These are phyloP conservation scores for Acanthurus leucopareius DNA, from an alignment of 2,797 vertebrate species.

Conservation along the genomic window DNA sequence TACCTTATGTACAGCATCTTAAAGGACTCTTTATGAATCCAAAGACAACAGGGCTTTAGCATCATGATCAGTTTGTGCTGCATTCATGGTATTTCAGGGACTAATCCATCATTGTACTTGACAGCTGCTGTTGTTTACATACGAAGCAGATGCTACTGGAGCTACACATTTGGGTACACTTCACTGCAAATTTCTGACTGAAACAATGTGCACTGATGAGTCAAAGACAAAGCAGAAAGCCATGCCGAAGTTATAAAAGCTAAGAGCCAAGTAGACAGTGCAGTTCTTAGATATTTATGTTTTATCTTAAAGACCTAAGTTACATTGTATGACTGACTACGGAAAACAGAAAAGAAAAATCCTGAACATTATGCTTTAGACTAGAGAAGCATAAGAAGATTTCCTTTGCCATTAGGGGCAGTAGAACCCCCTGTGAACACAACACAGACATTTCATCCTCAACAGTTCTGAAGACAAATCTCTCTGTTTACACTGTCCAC, in stretches of 20 bases:
- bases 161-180: not conserved
- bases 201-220: constrained; percentile 1
- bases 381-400: too few relatives aligned
- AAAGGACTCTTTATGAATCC: not conserved
- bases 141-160: constrained; percentile 16
- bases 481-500: too few relatives aligned
- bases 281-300: not conserved
- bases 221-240: constrained; percentile 3
- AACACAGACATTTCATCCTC: too few relatives aligned
- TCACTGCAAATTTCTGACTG: constrained; percentile 1
- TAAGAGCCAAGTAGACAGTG: not conserved
- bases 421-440: too few relatives aligned
- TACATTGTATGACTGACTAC: not conserved
- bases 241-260: not conserved
- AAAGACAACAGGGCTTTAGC: not conserved
- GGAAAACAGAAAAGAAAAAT: not conserved
- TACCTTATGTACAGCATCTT: not conserved
- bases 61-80: not conserved
- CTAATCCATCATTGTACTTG: constrained; percentile 28
- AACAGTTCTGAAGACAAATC: too few relatives aligned
- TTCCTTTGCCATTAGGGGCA: too few relatives aligned
- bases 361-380: too few relatives aligned
- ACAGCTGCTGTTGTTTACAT: constrained; percentile 35
- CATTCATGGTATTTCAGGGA: constrained; percentile 16
- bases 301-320: not conserved